Conservation (phyloP, 2,113 vertebrate species). For the Amazona guildingii region DNA sequence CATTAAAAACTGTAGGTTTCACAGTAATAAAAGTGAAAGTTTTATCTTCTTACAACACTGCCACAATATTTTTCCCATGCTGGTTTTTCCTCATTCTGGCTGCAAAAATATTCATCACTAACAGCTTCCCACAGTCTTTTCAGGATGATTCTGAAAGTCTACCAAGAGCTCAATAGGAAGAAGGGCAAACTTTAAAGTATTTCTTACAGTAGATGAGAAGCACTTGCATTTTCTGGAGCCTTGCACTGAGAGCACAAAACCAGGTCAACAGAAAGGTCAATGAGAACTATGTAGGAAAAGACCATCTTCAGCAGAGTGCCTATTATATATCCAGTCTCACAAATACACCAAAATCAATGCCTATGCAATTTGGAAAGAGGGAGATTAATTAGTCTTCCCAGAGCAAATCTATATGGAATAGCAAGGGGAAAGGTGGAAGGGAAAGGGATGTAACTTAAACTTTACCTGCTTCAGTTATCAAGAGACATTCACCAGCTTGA, state of each 20-base stretch:
- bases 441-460: background rate
- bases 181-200: background rate
- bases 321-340: background rate
- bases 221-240: background rate
- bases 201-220: background rate
- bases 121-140: background rate
- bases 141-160: background rate
- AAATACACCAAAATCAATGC: background rate
- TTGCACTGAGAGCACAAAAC: background rate
- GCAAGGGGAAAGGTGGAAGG: background rate
- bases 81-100: background rate
- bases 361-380: background rate
- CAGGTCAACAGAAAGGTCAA: background rate
- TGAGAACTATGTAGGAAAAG: background rate
- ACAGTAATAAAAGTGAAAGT: background rate
- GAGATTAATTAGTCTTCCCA: background rate
- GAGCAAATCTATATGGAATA: background rate
- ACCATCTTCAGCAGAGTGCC: background rate
- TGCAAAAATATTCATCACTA: background rate
- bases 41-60: background rate
- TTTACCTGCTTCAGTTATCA: background rate
- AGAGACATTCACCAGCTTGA: background rate
- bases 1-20: background rate
- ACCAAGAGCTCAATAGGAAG: background rate
- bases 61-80: background rate